Evolutionary conservation across 2,797 vertebrate species (phyloP).

Genomic region (Anguilla megastoma): DNA sequence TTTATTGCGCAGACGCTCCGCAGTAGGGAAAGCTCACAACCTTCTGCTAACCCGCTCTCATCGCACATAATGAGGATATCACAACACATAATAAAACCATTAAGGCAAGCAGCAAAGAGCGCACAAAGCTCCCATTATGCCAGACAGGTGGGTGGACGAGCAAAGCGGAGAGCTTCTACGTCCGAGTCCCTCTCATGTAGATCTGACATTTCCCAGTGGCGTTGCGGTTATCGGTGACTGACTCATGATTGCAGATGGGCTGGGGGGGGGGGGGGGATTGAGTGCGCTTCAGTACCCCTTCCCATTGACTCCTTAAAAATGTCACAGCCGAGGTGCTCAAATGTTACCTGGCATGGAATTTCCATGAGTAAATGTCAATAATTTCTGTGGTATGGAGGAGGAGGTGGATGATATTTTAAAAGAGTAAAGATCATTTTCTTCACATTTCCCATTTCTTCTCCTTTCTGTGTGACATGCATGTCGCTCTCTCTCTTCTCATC

Average conservation of each 20-base stretch:
- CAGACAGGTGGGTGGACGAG: neutral
- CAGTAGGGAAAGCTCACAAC: neutral
- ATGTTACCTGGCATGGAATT: constrained; percentile 57
- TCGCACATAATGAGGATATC: neutral
- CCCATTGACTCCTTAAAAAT: constrained; percentile 56
- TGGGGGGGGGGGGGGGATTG: constrained; percentile 43
- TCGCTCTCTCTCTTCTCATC: neutral
- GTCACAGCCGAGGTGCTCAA: constrained; percentile 62
- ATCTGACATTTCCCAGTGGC: constrained; percentile 37
- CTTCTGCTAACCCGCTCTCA: neutral
- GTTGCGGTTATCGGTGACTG: constrained; percentile 48
- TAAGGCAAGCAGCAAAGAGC: constrained; percentile 46
- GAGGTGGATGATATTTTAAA: constrained; percentile 31
- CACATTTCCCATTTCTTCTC: neutral
- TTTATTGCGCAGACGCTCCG: neutral
- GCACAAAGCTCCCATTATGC: neutral
- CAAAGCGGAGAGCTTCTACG: neutral
- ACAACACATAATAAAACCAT: constrained; percentile 42
- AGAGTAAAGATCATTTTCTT: neutral
- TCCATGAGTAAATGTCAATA: constrained; percentile 69
- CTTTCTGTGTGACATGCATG: neutral
- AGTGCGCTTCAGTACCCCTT: constrained; percentile 32
- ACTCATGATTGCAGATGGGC: constrained; percentile 32
- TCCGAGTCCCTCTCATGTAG: neutral
- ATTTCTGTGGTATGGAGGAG: constrained; percentile 42